Conservation (phyloP, 1,140 invertebrate genomes). For the Drosophila equinoxialis region DNA sequence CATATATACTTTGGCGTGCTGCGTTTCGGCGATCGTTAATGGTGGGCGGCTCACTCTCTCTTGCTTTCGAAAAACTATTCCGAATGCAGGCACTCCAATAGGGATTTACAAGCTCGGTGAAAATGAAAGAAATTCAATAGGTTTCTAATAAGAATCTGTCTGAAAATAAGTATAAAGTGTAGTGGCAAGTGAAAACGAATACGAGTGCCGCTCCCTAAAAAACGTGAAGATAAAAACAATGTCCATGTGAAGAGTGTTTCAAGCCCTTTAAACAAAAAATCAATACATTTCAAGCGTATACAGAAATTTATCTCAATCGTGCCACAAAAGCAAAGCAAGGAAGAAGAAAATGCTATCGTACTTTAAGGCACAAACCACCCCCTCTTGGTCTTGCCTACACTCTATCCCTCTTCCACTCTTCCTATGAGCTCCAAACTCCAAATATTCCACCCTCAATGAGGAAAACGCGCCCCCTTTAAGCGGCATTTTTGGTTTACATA, state of each 20-base stretch:
- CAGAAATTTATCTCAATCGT: conserved; percentile 42
- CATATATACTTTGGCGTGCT: conserved; percentile 69
- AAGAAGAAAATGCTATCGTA: conserved; percentile 55
- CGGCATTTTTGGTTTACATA: conserved; percentile 58
- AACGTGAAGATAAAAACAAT: conserved; percentile 45
- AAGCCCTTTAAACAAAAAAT: conserved; percentile 58
- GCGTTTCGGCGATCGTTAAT: conserved; percentile 47
- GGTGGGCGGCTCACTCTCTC: conserved; percentile 63
- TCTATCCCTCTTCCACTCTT: background rate
- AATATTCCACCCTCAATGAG: conserved; percentile 55
- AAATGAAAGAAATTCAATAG: conserved; percentile 68
- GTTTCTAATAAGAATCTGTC: conserved; percentile 59
- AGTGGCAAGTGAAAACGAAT: conserved; percentile 42
- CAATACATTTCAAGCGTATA: conserved; percentile 75
- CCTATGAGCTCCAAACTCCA: conserved; percentile 29
- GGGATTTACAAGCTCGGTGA: conserved; percentile 30
- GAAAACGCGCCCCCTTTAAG: conserved; percentile 65
- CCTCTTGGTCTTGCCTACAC: conserved; percentile 22
- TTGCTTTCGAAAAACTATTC: conserved; percentile 25
- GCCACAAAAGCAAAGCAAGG: conserved; percentile 4
- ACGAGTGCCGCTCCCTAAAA: conserved; percentile 67
- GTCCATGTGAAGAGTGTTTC: conserved; percentile 57
- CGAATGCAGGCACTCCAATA: conserved; percentile 23
- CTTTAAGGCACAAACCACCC: conserved; percentile 73
- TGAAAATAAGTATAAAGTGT: conserved; percentile 15